A percentile compares a stretch with the other conserved stretches of the same genome.
phyloP scores from a whole-genome alignment of 2,888 invertebrate genomes.

The Chironomus riparius region DNA sequence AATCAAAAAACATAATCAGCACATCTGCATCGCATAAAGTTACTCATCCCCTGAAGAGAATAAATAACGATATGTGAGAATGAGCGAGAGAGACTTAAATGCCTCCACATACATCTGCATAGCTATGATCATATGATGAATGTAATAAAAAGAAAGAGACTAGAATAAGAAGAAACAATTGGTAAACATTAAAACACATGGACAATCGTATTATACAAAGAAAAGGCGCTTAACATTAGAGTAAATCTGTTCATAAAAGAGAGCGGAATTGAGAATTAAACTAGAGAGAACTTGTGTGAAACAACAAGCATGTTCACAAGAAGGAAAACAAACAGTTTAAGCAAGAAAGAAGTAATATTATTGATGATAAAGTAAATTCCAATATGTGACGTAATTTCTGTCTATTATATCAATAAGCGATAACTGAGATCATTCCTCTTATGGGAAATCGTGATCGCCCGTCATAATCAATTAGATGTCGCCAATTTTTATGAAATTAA shows the following conservation, averaged over 20 bases:
- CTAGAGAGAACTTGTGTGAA: neutral
- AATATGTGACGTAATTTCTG: neutral
- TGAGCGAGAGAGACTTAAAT: neutral
- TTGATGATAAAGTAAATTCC: slow-evolving; percentile 3
- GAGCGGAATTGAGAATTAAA: neutral
- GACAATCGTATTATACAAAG: neutral
- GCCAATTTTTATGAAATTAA: neutral
- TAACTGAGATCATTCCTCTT: neutral
- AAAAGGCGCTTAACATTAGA: neutral
- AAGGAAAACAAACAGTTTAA: neutral
- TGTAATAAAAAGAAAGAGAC: neutral
- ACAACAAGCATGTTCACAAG: neutral
- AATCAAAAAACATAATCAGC: too few species aligned
- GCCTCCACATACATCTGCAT: neutral
- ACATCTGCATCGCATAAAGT: too few species aligned
- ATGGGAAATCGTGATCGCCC: neutral
- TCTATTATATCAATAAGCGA: neutral
- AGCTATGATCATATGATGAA: neutral
- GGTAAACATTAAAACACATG: slow-evolving; percentile 1
- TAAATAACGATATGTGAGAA: neutral
- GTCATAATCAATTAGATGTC: neutral
- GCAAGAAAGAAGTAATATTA: neutral
- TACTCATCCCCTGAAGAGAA: neutral
- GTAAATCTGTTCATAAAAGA: neutral
- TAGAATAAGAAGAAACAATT: neutral